Conservation (phyloP, 2,797 vertebrate species). For the Acestrorhynchus altus region DNA sequence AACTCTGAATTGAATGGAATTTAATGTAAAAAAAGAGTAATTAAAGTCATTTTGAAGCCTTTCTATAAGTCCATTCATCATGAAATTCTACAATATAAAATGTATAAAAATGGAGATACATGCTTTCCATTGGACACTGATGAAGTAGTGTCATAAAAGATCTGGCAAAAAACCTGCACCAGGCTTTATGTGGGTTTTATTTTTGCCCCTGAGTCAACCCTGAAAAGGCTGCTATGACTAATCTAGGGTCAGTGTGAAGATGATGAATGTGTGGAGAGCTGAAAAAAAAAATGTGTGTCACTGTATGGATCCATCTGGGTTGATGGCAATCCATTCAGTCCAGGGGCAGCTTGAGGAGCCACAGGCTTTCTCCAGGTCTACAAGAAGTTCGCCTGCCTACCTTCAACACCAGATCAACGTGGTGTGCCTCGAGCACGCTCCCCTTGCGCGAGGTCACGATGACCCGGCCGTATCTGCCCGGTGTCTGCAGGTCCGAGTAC, state of each 20-base stretch:
- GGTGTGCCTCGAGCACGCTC: conserved; percentile 91
- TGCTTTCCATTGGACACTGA: no score
- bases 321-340: not conserved
- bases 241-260: not conserved
- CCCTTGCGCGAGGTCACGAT: conserved; percentile 91
- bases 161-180: not conserved
- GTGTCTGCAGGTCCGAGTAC: conserved; percentile 96
- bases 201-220: not conserved
- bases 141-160: no score
- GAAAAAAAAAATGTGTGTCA: not conserved
- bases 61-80: no score
- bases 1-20: no score
- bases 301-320: not conserved
- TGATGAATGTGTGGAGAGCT: not conserved
- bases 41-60: no score
- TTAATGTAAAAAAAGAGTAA: no score
- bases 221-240: not conserved
- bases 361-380: not conserved
- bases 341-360: not conserved
- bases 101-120: no score
- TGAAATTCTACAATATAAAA: no score
- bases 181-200: not conserved
- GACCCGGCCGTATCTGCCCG: conserved; percentile 93
- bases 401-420: conserved; percentile 90
- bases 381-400: conserved; percentile 70